Evolutionary conservation across 2,797 vertebrate genomes (phyloP), one percentile per base, ranked within the genome.

Genomic region (Argyrosomus regius): DNA sequence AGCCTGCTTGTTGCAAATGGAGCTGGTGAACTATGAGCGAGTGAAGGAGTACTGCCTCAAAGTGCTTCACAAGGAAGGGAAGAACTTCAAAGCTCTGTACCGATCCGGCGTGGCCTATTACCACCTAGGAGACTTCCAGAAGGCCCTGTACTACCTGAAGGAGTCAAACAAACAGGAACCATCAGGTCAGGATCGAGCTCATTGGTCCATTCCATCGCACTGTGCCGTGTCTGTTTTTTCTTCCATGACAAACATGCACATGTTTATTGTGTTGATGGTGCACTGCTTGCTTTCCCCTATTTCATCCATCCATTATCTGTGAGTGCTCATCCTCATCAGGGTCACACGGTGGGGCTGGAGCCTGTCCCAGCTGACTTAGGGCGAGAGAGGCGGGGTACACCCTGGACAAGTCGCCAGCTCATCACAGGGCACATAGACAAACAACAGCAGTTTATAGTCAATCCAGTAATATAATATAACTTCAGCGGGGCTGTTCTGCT

Each of bases 31-130:
- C 94, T 99, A 99, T 0, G 98, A 99, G 69, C 94, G 98, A 1
- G 98, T 99, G 87, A 99, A 99, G 91, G 98, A 99, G 61, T 99
- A 99, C 87, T 99, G 98, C 77, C 96, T 99, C 89, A 99, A 99
- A 93, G 98, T 99, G 66, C 96, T 99, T 18, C 96, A 97, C 91
- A 99, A 98, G 84, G 98, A 99, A 84, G 97, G 98, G 0, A 98
- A 99, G 92, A 99, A 99, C 94, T 98, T 99, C 95, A 99, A 99
- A 92, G 98, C 98, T 0, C 96, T 99, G 70, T 99, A 99, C 91
- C 96, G 98, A 39, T 99, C 98, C 0, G 98, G 98, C 0, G 98
- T 99, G 88, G 98, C 98, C 0, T 99, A 98, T 80, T 99, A 99
- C 92, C 98, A 99, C 90, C 96, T 99, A 31, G 98, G 98, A 73